Evolutionary conservation across 1,140 invertebrate genomes (phyloP).

Genomic region (Aphaenogaster ashmeadi): DNA sequence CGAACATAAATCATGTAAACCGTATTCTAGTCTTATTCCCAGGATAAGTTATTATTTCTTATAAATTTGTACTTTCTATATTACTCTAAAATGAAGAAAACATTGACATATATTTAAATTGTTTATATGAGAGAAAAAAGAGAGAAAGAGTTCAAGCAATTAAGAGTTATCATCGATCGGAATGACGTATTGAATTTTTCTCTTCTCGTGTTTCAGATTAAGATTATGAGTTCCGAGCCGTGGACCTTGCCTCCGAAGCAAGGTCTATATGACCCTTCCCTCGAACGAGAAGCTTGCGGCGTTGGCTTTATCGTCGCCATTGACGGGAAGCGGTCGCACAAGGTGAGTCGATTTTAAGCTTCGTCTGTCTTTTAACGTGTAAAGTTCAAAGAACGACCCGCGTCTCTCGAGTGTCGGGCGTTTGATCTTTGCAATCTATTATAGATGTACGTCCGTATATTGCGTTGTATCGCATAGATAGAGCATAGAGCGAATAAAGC

Average conservation of each 20-base stretch:
- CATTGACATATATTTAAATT: neutral
- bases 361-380: conserved; percentile 2
- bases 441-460: neutral
- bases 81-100: neutral
- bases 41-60: neutral
- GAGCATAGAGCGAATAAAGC: neutral
- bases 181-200: neutral
- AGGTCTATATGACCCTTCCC: conserved; percentile 97
- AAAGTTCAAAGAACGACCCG: conserved; percentile 30
- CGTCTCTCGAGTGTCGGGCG: neutral
- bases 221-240: conserved; percentile 84
- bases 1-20: neutral
- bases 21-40: no score
- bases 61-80: no score
- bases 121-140: neutral
- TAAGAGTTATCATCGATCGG: neutral
- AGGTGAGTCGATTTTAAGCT: conserved; percentile 90
- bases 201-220: conserved; percentile 79
- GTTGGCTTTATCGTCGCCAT: conserved; percentile 99
- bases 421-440: conserved; percentile 24
- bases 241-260: conserved; percentile 87
- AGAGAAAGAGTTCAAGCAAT: neutral
- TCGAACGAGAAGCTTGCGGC: conserved; percentile 98
- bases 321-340: conserved; percentile 96
- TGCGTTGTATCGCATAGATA: neutral